A percentile compares a stretch with the other conserved stretches of the same genome.
Conservation (phyloP, 2,888 invertebrate genomes). For the Aleiodes leptofemur region DNA sequence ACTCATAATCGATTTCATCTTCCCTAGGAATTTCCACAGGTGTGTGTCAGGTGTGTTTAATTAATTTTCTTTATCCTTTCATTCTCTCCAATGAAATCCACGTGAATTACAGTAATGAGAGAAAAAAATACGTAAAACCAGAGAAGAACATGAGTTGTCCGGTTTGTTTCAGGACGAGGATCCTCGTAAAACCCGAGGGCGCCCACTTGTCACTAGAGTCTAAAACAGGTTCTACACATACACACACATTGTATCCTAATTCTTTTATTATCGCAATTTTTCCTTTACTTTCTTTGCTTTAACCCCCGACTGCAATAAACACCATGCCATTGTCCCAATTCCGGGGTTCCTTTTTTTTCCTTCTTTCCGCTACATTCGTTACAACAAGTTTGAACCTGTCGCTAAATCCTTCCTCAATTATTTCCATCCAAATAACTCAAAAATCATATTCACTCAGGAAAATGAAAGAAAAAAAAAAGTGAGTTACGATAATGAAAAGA, state of each 20-base stretch:
- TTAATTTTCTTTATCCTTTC: neutral
- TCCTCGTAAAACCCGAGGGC: conserved; percentile 49
- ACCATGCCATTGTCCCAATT: conserved; percentile 30
- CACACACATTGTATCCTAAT: neutral
- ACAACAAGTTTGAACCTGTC: no score
- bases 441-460: conserved; percentile 6
- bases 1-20: no score
- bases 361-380: conserved; percentile 19
- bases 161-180: conserved; percentile 10
- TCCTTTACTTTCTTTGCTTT: conserved; percentile 28
- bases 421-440: conserved; percentile 1
- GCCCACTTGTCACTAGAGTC: conserved; percentile 44
- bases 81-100: no score
- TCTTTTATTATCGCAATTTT: conserved; percentile 20
- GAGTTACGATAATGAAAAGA: conserved; percentile 26
- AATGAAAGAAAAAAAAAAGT: conserved; percentile 17
- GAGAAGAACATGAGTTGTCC: neutral
- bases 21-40: neutral
- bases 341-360: conserved; percentile 22
- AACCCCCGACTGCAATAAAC: conserved; percentile 18
- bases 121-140: conserved; percentile 1
- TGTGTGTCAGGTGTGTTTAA: conserved; percentile 15
- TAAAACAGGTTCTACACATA: conserved; percentile 45
- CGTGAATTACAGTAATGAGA: neutral
- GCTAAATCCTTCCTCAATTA: neutral